Evolutionary conservation across 2,888 invertebrate species (phyloP), one percentile per base, ranked within the genome.

Genomic region (Cordilura impudica): DNA sequence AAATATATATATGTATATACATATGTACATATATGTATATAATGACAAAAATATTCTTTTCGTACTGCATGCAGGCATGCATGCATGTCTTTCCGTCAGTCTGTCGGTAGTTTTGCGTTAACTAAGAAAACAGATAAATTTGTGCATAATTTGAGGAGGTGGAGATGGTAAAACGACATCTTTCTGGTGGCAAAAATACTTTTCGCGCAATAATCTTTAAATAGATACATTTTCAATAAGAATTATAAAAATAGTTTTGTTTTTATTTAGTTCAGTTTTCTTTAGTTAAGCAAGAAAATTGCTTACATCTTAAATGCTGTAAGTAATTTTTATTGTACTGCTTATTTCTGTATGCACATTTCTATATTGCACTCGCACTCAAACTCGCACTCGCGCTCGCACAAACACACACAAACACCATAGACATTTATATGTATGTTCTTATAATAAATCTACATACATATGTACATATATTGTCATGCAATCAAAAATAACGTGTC

Each of bases 81-180:
- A 47, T 47, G 19, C 6, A 7, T 12, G 8, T 23, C 51, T 14
- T 53, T 26, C n/a, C 54, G 31, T 31, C 54, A 14, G 29, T 54
- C 54, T 31, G 29, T 54, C 54, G 16, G 16, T 16, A 26, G 16
- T 29, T 16, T 31, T 12, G n/a, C 35, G n/a, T 39, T 39, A 39
- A 39, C 35, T 12, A 39, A 39, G n/a, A 39, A 39, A 39, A 39
- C 35, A 39, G 35, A 39, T n/a, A 43, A 16, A 43, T 35, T 65
- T 61, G 54, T 67, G 18, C 31, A 66, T 43, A 78, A 53, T 75
- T 56, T 61, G 47, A 71, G 70, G 74, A 74, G 74, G 78, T 70
- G 73, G 70, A 26, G 69, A 66, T 47, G 74, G 49, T 49, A 53
- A 61, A 66, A 54, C 58, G 54, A 66, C 78, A 74, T 69, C 65